Conservation (phyloP, 2,888 invertebrate species). For the Argyresthia albistria region DNA sequence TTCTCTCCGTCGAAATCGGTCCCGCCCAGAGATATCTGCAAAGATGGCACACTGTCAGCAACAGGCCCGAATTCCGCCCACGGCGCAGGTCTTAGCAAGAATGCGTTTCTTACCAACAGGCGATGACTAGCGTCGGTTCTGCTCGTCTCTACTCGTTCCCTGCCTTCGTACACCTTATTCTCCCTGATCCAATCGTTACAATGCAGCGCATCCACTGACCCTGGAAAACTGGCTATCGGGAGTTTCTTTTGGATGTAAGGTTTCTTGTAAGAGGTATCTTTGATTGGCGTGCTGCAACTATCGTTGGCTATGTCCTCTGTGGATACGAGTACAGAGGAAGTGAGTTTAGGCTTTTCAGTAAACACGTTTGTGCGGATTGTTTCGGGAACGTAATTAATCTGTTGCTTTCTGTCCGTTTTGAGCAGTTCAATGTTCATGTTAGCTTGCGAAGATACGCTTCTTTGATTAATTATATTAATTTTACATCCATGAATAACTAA, state of each 20-base stretch:
- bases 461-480: no score
- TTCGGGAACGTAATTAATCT: no score
- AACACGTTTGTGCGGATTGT: no score
- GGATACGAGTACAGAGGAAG: no score
- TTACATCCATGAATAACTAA: no score
- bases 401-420: no score
- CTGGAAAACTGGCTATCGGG: slow-evolving; percentile 13
- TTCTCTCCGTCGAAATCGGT: slow-evolving; percentile 19
- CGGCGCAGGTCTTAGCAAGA: slow-evolving; percentile 29
- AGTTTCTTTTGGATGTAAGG: slow-evolving; percentile 22
- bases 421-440: no score
- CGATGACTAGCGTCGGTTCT: slow-evolving; percentile 13
- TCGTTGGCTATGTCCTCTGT: no score
- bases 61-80: slow-evolving; percentile 32
- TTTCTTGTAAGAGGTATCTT: not conserved
- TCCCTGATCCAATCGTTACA: no score
- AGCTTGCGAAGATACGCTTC: not conserved
- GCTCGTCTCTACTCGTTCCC: not conserved
- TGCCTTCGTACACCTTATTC: slow-evolving; percentile 3
- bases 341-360: no score
- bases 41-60: slow-evolving; percentile 25
- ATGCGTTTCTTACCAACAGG: slow-evolving; percentile 26
- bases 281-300: no score
- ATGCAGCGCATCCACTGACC: no score
- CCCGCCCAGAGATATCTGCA: slow-evolving; percentile 30